Conservation (phyloP, 1,140 invertebrate genomes). For the Phortica variegata region DNA sequence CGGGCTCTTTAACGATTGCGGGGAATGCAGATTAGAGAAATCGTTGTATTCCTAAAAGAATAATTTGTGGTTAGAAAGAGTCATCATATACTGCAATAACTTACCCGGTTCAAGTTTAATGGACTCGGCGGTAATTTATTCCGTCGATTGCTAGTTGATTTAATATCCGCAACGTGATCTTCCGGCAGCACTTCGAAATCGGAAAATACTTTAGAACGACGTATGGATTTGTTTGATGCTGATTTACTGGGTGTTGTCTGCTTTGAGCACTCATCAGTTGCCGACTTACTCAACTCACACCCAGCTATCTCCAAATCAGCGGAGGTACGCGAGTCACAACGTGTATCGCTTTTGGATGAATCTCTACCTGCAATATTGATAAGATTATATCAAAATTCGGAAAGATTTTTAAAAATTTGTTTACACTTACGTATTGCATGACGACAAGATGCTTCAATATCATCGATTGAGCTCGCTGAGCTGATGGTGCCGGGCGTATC, state of each 20-base stretch:
- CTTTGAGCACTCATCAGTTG: conserved; percentile 30
- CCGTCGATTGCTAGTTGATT: conserved; percentile 27
- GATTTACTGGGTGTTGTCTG: conserved; percentile 31
- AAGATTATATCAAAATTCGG: background rate
- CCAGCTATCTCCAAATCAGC: conserved; percentile 13
- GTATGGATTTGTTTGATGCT: conserved; percentile 43
- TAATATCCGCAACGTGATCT: conserved; percentile 47
- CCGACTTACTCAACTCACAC: conserved; percentile 32
- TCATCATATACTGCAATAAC: too few species aligned
- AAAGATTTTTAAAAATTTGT: background rate
- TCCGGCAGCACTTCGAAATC: conserved; percentile 52
- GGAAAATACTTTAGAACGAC: conserved; percentile 40
- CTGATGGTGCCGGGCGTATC: conserved; percentile 48
- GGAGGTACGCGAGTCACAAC: conserved; percentile 22
- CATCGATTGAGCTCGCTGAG: conserved; percentile 53
- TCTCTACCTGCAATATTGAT: conserved; percentile 31
- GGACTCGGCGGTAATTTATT: conserved; percentile 44
- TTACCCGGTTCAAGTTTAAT: conserved; percentile 44
- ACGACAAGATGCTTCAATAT: conserved; percentile 34
- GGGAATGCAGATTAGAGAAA: conserved; percentile 41
- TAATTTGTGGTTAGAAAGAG: background rate
- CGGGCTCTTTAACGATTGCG: conserved; percentile 37
- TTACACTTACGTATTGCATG: conserved; percentile 30
- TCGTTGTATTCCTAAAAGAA: conserved; percentile 52
- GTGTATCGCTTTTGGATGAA: conserved; percentile 46